Evolutionary conservation across 2,797 vertebrate species (phyloP).

Genomic region (Poecilia picta): DNA sequence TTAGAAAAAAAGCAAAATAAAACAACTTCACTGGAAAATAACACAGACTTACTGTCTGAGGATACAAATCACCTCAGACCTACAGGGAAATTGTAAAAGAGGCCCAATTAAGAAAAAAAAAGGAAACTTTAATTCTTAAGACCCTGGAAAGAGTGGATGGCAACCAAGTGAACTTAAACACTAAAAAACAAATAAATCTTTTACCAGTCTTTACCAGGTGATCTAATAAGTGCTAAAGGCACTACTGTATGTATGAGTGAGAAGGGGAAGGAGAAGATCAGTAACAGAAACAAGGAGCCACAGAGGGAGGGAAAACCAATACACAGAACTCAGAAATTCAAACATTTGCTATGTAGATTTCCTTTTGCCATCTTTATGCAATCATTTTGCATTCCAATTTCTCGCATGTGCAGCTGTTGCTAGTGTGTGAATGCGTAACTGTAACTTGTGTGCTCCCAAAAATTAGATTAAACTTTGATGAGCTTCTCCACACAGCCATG

Average conservation of each 20-base stretch:
- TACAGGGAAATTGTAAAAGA: not conserved
- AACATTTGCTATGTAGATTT: slow-evolving; percentile 54
- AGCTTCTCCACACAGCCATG: slow-evolving; percentile 39
- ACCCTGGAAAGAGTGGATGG: not conserved
- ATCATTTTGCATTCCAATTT: slow-evolving; percentile 38
- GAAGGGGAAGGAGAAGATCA: slow-evolving; percentile 20
- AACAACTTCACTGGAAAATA: slow-evolving; percentile 52
- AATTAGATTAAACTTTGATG: slow-evolving; percentile 58
- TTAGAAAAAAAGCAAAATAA: slow-evolving; percentile 15
- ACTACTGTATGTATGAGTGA: slow-evolving; percentile 1
- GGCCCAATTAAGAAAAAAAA: not conserved
- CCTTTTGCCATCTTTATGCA: slow-evolving; percentile 31
- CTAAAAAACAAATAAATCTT: not conserved
- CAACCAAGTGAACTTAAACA: not conserved
- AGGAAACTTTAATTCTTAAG: not conserved
- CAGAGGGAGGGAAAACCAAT: slow-evolving; percentile 16
- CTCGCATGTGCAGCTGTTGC: slow-evolving; percentile 11
- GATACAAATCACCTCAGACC: not conserved
- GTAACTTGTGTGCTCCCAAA: slow-evolving; percentile 40
- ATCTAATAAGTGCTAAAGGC: not conserved
- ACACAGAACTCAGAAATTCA: slow-evolving; percentile 48
- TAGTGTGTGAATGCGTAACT: slow-evolving; percentile 23
- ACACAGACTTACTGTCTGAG: slow-evolving; percentile 5
- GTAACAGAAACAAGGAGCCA: slow-evolving; percentile 12
- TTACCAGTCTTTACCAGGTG: not conserved